Base-by-base conservation (phyloP, 1,140 invertebrate genomes). In the Conopomorpha cramerella region DNA sequence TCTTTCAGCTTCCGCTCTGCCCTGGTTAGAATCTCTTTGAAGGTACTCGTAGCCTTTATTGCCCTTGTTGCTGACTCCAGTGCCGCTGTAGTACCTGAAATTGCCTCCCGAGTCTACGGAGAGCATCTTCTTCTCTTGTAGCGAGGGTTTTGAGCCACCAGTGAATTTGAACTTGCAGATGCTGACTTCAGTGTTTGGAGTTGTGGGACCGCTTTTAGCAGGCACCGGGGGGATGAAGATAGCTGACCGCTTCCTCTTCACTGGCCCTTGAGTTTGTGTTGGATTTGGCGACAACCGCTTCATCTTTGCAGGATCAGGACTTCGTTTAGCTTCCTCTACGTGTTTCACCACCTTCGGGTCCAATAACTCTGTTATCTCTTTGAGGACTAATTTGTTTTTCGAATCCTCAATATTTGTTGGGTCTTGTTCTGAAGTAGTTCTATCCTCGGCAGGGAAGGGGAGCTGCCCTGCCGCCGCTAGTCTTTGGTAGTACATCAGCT, bases 141-240 rank as follows among this genome's bases (percentile, higher is more conserved):
- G 62, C 30, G 85, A 88, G 0, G 92, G 92, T 41, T 91, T 74
- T 0, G 90, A 89, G 0, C 92, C 92, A 2, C 91, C 92, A 0
- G 91, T 93, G 56, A 95, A 94, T 59, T 95, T 95, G 55, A 95
- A 95, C 56, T 94, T 95, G 60, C 92, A 94, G 56, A 94, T 95
- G 64, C 90, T 93, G 27, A 91, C 89, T 64, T 91, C 88, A 0
- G 87, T 89, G 0, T 88, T 86, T 0, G 88, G 87, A 46, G 88
- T 88, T 7, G 86, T 84, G 2, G 81, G 72, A 39, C 84, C 87
- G 28, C 76, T 84, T 41, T 89, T 88, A 0, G 82, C 74, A 0
- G 87, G 87, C 63, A 90, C 84, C 0, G 88, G 89, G 0, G 89
- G 89, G 31, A 91, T 91, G 51, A 90, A 91, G 35, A 91, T 91